Conservation (phyloP, 2,113 vertebrate genomes). For the Engystomops pustulosus region DNA sequence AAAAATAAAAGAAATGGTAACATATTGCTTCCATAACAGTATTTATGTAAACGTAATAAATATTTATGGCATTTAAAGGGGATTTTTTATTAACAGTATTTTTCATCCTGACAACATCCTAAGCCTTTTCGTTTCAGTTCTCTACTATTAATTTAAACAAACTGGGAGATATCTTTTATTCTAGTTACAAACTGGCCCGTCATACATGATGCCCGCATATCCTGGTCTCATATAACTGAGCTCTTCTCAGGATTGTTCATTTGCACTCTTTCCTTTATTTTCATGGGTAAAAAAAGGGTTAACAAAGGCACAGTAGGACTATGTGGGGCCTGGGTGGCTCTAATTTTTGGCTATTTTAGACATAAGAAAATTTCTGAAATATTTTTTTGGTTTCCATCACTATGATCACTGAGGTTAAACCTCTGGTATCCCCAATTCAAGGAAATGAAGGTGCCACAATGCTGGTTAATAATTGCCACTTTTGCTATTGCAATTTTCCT, state of each 20-base stretch:
- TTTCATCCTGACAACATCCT: constrained; percentile 29
- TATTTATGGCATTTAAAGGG: constrained; percentile 15
- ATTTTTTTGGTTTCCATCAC: too few relatives aligned
- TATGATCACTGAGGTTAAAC: too few relatives aligned
- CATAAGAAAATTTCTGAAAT: too few relatives aligned
- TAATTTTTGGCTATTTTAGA: too few relatives aligned
- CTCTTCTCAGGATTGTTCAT: neutral
- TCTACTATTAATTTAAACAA: neutral
- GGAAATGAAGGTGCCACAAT: too few relatives aligned
- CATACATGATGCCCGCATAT: neutral
- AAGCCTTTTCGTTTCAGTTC: neutral
- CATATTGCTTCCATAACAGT: neutral
- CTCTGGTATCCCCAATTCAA: too few relatives aligned
- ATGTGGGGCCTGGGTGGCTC: too few relatives aligned
- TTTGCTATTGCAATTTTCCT: too few relatives aligned
- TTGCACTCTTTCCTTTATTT: neutral
- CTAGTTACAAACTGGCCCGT: neutral
- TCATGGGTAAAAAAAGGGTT: too few relatives aligned
- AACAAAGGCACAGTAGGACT: too few relatives aligned
- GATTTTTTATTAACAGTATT: constrained; percentile 32
- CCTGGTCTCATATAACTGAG: neutral
- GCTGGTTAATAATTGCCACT: too few relatives aligned
- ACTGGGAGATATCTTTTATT: neutral
- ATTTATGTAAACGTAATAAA: neutral
- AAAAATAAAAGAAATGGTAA: neutral